A percentile compares a stretch with the other conserved stretches of the same genome.
phyloP scores from a whole-genome alignment of 2,888 invertebrate species.

The Anticlea derivata region DNA sequence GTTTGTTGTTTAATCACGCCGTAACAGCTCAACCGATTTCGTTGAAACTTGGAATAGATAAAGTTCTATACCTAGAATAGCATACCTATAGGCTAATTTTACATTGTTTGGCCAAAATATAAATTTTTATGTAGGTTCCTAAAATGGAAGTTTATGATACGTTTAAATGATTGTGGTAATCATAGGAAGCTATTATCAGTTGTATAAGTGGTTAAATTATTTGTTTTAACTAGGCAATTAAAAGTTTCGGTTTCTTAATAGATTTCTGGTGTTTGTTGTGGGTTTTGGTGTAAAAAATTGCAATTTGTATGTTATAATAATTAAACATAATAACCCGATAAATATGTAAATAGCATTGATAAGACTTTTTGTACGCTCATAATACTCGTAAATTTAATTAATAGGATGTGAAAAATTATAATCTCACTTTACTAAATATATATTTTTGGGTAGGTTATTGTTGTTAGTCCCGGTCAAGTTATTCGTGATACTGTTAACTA shows the following conservation, averaged over 20 bases:
- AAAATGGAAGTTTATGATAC: constrained; percentile 1
- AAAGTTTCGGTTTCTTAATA: not conserved
- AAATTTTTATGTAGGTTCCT: too few species aligned
- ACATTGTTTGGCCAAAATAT: too few species aligned
- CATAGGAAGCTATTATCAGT: constrained; percentile 14
- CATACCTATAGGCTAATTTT: too few species aligned
- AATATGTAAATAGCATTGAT: not conserved
- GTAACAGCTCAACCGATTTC: too few species aligned
- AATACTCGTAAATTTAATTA: not conserved
- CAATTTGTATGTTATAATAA: not conserved
- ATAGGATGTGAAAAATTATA: not conserved
- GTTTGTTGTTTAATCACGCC: too few species aligned
- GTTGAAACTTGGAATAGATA: too few species aligned
- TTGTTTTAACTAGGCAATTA: constrained; percentile 9
- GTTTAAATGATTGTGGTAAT: not conserved
- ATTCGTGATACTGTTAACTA: too few species aligned
- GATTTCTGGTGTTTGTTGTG: constrained; percentile 13
- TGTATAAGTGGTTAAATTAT: constrained; percentile 4
- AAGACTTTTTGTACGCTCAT: constrained; percentile 7
- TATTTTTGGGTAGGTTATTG: too few species aligned
- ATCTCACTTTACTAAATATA: not conserved
- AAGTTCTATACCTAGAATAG: too few species aligned
- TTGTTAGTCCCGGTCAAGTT: too few species aligned
- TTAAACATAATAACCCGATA: constrained; percentile 2
- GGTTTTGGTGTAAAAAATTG: constrained; percentile 4